Percentiles rank a stretch among this genome's conserved stretches.
phyloP scores from a whole-genome alignment of 2,113 vertebrate species.

The Podilymbus podiceps region DNA sequence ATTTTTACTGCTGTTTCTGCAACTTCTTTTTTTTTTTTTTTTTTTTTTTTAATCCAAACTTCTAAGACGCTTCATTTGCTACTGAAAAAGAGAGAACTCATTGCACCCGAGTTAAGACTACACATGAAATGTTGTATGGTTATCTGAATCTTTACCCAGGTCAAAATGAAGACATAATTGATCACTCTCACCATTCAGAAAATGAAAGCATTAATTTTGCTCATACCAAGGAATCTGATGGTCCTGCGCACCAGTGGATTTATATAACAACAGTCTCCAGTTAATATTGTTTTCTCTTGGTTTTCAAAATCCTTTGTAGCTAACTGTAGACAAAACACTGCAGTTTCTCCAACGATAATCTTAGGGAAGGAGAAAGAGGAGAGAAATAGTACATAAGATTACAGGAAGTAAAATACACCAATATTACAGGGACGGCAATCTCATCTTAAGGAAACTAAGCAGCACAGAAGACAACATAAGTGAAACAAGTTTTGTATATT shows the following conservation, averaged over 20 bases:
- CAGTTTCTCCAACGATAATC: slow-evolving; percentile 95
- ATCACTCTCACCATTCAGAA: slow-evolving; percentile 2
- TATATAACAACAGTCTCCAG: slow-evolving; percentile 98
- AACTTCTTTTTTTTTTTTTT: neutral
- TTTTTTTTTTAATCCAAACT: neutral
- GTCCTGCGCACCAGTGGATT: slow-evolving; percentile 94
- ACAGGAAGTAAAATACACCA: neutral
- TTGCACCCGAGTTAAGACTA: neutral
- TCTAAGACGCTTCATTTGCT: neutral
- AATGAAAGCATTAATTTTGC: slow-evolving; percentile 38
- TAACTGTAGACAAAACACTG: slow-evolving; percentile 95
- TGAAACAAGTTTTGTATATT: neutral
- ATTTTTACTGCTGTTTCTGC: neutral
- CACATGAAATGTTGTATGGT: neutral
- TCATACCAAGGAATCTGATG: slow-evolving; percentile 94
- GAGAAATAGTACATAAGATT: slow-evolving; percentile 60
- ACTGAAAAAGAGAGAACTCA: neutral
- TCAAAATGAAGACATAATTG: neutral
- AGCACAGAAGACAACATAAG: neutral
- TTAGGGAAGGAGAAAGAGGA: slow-evolving; percentile 65
- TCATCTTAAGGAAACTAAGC: neutral
- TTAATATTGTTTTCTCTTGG: slow-evolving; percentile 93
- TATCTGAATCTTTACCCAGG: neutral
- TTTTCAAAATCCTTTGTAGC: slow-evolving; percentile 95
- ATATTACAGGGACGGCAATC: neutral